phyloP scores from a whole-genome alignment of 2,113 vertebrate species.

The Callipepla squamata region DNA sequence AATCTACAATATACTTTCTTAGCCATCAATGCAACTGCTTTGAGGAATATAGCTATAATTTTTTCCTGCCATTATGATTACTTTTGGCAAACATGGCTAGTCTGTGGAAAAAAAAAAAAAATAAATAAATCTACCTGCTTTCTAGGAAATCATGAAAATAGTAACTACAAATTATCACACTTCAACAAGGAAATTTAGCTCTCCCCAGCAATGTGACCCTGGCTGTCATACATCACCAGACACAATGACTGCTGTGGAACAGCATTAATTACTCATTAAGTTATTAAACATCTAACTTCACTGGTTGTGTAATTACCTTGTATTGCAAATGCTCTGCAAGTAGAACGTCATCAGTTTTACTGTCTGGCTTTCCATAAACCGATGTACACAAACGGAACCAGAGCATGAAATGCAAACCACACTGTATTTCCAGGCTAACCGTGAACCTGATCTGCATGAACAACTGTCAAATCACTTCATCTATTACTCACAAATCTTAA shows the following conservation, averaged over 20 bases:
- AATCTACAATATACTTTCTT: background rate
- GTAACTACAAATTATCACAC: background rate
- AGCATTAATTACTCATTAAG: background rate
- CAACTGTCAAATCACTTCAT: background rate
- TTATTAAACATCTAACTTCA: background rate
- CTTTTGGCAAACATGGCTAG: background rate
- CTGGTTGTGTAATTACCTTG: background rate
- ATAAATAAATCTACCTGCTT: background rate
- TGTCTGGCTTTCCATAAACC: background rate
- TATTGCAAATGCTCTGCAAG: background rate
- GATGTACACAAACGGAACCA: background rate
- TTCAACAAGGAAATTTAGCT: background rate
- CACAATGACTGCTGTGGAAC: background rate
- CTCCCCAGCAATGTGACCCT: background rate
- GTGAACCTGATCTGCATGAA: background rate
- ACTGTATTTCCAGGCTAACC: background rate
- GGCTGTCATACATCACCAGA: background rate
- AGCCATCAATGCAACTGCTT: background rate
- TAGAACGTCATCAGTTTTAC: background rate
- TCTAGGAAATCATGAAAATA: background rate
- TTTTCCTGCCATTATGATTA: background rate
- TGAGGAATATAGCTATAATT: background rate
- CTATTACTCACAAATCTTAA: background rate
- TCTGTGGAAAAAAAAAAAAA: background rate
- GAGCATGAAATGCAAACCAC: background rate